Evolutionary conservation across 2,797 vertebrate species (phyloP), one percentile per base, ranked within the genome.

Genomic region (Girardinus metallicus): DNA sequence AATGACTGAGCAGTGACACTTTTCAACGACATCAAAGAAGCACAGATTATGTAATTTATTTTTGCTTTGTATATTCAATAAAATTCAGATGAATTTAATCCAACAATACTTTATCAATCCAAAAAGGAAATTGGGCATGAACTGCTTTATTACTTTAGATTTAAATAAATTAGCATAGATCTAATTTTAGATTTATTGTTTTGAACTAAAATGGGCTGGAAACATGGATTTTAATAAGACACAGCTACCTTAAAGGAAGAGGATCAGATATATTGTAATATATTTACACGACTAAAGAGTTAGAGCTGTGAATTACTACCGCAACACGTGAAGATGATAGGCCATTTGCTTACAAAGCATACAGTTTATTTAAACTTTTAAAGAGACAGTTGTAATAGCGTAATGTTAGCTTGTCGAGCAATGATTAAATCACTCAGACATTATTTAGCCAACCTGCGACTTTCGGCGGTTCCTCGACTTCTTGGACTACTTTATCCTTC

Each of bases 391-490:
- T 43, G 3, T 13, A 41, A 23, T 68, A 68, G 64, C 34, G 2
- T 29, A 15, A 5, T 74, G 55, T 26, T 26, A 47, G 34, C 29
- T 15, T 53, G 76, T 41, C 21, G 12, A 78, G 18, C 21, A 15
- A 18, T 60, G 23, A 5, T 3, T 41, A 53, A 11, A 49, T 51
- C 1, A 43, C 74, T 72, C 2, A 44, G 21, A 26, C 41, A 43
- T 16, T 2, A 10, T 51, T 66, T 3, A 68, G 93, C 94, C 12
- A 71, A 95, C 95, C 94, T 90, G 82, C 4, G 5, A 31, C 83
- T 85, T 90, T 93, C 6, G 79, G 55, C 2, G 77, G 44, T 2
- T 75, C 39, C 1, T 94, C 89, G 0, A 95, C 94, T 29, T 94
- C 92, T 12, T 43, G 60, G 44, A 26, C 77, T 6, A 66, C 31